Conservation (phyloP, 1,140 invertebrate species). For the Cyclargus thomasi region DNA sequence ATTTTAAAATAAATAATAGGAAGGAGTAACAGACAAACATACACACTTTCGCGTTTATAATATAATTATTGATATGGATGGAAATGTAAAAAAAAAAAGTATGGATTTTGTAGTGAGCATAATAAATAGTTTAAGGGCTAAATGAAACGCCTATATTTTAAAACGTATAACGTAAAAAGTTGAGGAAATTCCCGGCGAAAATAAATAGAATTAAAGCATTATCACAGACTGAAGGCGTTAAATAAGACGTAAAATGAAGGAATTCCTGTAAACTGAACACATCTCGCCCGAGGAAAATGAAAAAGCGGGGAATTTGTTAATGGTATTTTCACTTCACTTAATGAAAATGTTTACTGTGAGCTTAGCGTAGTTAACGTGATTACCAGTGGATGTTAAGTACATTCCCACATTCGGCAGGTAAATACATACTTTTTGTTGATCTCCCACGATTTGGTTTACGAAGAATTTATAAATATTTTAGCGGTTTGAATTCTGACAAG, state of each 20-base stretch:
- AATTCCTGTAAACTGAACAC: background rate
- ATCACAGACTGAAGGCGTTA: background rate
- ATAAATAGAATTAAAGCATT: background rate
- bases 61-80: no score
- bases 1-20: background rate
- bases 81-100: no score
- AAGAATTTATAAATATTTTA: no score
- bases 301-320: constrained; percentile 1
- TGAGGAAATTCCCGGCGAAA: background rate
- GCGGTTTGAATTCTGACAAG: no score
- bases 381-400: background rate
- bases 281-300: background rate
- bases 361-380: background rate
- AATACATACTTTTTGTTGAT: background rate
- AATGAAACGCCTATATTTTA: background rate
- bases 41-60: no score
- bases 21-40: no score
- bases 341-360: constrained; percentile 4
- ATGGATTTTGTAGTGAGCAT: no score
- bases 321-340: constrained; percentile 7
- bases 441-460: no score
- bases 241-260: background rate
- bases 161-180: background rate
- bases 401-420: background rate
- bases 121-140: background rate